phyloP scores from a whole-genome alignment of 2,113 vertebrate genomes.

The Scomber scombrus region DNA sequence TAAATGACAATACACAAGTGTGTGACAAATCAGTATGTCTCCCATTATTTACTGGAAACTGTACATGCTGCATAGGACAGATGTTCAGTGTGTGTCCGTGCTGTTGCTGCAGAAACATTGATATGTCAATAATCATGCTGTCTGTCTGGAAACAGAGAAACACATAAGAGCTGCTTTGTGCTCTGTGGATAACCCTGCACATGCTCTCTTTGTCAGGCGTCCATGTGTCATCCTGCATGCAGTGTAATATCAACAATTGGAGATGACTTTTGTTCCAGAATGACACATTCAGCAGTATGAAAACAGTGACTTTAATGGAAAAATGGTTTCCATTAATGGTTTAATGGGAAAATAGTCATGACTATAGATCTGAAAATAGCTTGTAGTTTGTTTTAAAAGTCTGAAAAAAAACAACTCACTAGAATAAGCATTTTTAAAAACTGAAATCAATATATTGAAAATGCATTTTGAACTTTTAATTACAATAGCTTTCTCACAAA shows the following conservation, averaged over 20 bases:
- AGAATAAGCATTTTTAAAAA: not conserved
- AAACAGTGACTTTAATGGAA: slow-evolving; percentile 38
- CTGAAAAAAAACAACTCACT: not conserved
- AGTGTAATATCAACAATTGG: slow-evolving; percentile 38
- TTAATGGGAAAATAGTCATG: slow-evolving; percentile 11
- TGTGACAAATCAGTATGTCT: not conserved
- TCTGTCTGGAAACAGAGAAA: slow-evolving; percentile 36
- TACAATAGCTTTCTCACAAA: not conserved
- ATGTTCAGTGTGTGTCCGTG: slow-evolving; percentile 8
- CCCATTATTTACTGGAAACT: not conserved
- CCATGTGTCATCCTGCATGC: slow-evolving; percentile 4
- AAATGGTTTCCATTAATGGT: no score
- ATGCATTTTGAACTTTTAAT: not conserved
- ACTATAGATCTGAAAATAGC: slow-evolving; percentile 27
- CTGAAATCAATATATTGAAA: slow-evolving; percentile 3
- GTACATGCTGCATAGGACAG: not conserved
- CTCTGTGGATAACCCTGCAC: slow-evolving; percentile 36
- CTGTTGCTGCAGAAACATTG: slow-evolving; percentile 15
- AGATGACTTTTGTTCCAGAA: slow-evolving; percentile 21
- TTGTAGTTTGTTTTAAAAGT: slow-evolving; percentile 16
- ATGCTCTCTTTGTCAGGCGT: slow-evolving; percentile 21
- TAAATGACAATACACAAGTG: not conserved
- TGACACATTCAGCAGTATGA: slow-evolving; percentile 10
- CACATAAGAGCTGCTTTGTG: slow-evolving; percentile 30
- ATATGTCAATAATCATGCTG: not conserved